Evolutionary conservation across 2,888 invertebrate species (phyloP), one percentile per base, ranked within the genome.

Genomic region (Megalurothrips usitatus): DNA sequence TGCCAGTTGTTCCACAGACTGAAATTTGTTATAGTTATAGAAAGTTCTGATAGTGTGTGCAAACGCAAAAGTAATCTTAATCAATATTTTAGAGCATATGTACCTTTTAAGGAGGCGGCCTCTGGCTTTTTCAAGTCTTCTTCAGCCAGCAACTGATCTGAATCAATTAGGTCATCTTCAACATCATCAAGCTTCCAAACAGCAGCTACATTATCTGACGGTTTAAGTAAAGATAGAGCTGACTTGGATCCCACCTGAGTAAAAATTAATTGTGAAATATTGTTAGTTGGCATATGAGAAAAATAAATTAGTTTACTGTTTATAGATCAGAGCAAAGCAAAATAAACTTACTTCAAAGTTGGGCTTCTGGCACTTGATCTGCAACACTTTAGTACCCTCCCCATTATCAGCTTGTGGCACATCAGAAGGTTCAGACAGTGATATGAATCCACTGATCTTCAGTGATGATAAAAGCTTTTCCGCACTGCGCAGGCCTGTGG

Each of bases 71-170:
- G 12, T 19, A 78, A 26, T 68, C 23, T 0, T 19, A 78, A 26
- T 68, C 23, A 23, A 34, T 43, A 47, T 79, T 23, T 34, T 11
- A 6, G 34, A 79, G n/a, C 79, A 79, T 84, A 82, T 68, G 83
- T 87, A 96, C 96, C 95, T 91, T 90, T 93, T n/a, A 98, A 89
- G 17, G 94, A 92, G 26, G 92, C 89, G 48, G 94, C 92, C 85
- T 95, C 94, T 4, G 99, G 99, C 87, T 94, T 96, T 84, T 92
- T 91, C 83, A 95, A 90, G 87, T 99, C 98, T 82, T 93, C 93
- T 85, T 96, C 96, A 87, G 97, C 96, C 26, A 99, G 88, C 48
- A 99, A 90, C 84, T 94, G 92, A 87, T 97, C 94, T 82, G 95
- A 94, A 87, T 98, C 94, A 84, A 98, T 95, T 48, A 92, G 89